Conservation (phyloP, 1,140 invertebrate species). For the Pseudomyrmex flavicornis region DNA sequence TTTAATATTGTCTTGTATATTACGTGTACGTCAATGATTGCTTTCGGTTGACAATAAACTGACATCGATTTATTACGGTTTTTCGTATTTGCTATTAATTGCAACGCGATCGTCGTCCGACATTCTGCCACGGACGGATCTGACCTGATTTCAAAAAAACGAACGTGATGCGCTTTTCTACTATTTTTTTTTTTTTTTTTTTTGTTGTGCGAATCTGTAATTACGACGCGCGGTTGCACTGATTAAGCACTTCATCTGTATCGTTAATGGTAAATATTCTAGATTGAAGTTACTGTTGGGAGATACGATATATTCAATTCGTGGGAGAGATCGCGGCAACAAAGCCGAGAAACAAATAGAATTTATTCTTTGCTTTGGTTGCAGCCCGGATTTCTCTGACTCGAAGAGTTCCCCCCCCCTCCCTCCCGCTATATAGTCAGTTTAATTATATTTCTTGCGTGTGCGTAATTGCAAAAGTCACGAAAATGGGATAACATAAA, state of each 20-base stretch:
- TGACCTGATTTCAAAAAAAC: slow-evolving; percentile 43
- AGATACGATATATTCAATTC: not conserved
- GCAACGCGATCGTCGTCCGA: not conserved
- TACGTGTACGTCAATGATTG: not conserved
- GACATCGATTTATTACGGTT: slow-evolving; percentile 26
- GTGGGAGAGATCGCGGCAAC: too few relatives aligned
- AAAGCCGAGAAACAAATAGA: slow-evolving; percentile 1
- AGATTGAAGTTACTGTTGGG: not conserved
- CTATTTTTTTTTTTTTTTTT: not conserved
- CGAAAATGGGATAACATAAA: not conserved
- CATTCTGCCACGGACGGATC: not conserved
- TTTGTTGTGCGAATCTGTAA: slow-evolving; percentile 16
- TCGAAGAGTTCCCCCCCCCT: not conserved
- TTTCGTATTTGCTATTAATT: slow-evolving; percentile 24
- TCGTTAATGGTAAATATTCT: slow-evolving; percentile 27
- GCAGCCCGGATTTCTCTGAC: not conserved
- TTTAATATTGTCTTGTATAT: not conserved
- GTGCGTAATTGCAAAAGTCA: not conserved
- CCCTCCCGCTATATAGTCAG: not conserved
- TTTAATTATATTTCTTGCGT: not conserved
- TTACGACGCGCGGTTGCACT: slow-evolving; percentile 23
- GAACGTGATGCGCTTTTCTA: not conserved
- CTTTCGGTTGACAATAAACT: not conserved
- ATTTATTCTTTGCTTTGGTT: not conserved
- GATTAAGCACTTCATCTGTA: slow-evolving; percentile 41